Conservation (phyloP, 2,888 invertebrate genomes). For the Cosmia trapezina region DNA sequence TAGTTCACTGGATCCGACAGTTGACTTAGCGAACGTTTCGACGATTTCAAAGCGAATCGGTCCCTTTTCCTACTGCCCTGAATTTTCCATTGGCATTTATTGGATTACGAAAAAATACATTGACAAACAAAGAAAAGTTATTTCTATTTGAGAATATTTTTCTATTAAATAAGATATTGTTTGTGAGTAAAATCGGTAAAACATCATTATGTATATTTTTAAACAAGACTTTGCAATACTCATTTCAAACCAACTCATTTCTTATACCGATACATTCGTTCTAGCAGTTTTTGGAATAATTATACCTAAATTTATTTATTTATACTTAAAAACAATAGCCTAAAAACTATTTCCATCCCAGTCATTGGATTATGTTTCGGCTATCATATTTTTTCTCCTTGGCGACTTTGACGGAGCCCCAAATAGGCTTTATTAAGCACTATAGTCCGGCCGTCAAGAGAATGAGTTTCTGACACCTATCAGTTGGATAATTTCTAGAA, state of each 20-base stretch:
- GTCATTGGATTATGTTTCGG: not conserved
- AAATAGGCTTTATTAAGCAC: not conserved
- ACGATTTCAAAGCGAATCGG: slow-evolving; percentile 43
- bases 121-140: slow-evolving; percentile 15
- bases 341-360: not conserved
- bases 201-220: not conserved
- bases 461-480: too few species aligned
- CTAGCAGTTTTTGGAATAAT: not conserved
- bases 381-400: not conserved
- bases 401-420: not conserved
- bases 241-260: too few species aligned
- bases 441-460: too few species aligned
- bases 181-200: not conserved
- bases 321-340: not conserved
- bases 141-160: slow-evolving; percentile 21
- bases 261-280: not conserved
- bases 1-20: slow-evolving; percentile 49
- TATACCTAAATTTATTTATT: not conserved
- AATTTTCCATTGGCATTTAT: slow-evolving; percentile 42
- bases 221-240: too few species aligned
- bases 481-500: too few species aligned
- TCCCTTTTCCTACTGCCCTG: slow-evolving; percentile 30
- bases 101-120: slow-evolving; percentile 30
- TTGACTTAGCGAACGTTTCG: slow-evolving; percentile 36
- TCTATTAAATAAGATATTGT: not conserved